A percentile compares a stretch with the other conserved stretches of the same genome.
Evolutionary conservation across 35 echinoderm and acorn worm genomes (phyloP).

Genomic region (Heliocidaris tuberculata): DNA sequence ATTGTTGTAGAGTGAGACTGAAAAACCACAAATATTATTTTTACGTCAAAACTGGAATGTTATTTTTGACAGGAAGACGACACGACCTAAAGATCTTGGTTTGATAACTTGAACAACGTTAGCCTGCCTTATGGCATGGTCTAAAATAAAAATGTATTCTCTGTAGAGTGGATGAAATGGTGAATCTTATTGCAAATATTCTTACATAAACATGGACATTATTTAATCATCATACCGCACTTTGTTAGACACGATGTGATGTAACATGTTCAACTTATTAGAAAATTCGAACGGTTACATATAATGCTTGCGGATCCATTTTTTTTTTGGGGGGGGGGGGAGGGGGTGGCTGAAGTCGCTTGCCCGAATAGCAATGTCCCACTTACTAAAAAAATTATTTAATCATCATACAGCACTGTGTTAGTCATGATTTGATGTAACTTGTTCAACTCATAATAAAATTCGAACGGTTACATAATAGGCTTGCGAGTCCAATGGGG

Average conservation of each 20-base stretch:
- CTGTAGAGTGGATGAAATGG: not conserved
- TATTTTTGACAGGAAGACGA: not conserved
- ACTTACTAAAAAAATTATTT: no score
- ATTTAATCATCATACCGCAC: not conserved
- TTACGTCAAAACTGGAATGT: not conserved
- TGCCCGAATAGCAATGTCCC: no score
- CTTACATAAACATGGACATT: not conserved
- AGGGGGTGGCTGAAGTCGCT: no score
- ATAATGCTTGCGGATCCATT: no score
- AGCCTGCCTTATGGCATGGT: not conserved
- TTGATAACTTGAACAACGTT: not conserved
- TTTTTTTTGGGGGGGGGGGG: no score
- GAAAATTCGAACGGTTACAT: no score
- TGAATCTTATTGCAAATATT: not conserved
- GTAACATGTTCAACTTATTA: not conserved
- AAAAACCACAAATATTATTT: not conserved
- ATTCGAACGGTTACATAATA: no score
- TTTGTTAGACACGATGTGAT: not conserved
- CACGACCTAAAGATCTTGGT: not conserved
- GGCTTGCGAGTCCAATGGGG: no score
- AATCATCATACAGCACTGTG: no score
- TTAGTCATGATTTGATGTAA: no score
- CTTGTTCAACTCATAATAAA: no score
- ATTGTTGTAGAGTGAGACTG: not conserved
- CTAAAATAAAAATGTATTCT: not conserved